Percentiles rank a stretch among this genome's conserved stretches.
These are phyloP conservation scores for Pheosia tremula DNA, from an alignment of 2,888 invertebrate genomes.

Conservation along the genomic window DNA sequence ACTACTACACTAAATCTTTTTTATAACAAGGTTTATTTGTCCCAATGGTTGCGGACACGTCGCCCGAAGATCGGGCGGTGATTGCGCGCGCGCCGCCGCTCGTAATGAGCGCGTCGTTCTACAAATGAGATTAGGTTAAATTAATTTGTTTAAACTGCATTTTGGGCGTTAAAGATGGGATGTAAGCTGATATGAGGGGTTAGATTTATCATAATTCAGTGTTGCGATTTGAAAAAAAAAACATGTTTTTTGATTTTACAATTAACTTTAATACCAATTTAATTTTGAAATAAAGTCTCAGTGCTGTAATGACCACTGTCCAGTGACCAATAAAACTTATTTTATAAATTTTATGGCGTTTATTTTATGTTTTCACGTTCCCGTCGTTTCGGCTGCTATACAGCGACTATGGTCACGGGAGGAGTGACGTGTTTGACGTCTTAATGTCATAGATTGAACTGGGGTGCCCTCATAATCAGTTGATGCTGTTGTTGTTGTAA, in stretches of 20 bases:
- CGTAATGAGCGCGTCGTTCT: background rate
- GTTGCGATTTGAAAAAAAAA: background rate
- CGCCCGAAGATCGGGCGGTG: background rate
- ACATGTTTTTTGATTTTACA: background rate
- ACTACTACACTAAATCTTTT: background rate
- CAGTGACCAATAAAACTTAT: no score
- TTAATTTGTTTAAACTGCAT: slow-evolving; percentile 8
- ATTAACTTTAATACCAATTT: no score
- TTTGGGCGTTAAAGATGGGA: background rate
- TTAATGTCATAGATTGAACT: no score
- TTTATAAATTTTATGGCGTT: no score
- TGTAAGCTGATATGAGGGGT: background rate
- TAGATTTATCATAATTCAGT: background rate
- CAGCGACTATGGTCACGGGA: no score
- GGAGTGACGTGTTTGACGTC: no score
- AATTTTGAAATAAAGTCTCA: slow-evolving; percentile 8
- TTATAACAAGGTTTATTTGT: slow-evolving; percentile 6
- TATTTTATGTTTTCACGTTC: no score
- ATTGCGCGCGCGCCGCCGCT: slow-evolving; percentile 6
- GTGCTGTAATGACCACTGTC: no score
- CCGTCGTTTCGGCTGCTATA: no score
- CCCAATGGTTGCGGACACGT: slow-evolving; percentile 7
- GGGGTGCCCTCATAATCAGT: no score
- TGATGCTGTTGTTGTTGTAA: no score
- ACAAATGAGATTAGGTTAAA: slow-evolving; percentile 4